A percentile compares a stretch with the other conserved stretches of the same genome.
Conservation (phyloP, 2,797 vertebrate species). For the Serranus cabrilla region DNA sequence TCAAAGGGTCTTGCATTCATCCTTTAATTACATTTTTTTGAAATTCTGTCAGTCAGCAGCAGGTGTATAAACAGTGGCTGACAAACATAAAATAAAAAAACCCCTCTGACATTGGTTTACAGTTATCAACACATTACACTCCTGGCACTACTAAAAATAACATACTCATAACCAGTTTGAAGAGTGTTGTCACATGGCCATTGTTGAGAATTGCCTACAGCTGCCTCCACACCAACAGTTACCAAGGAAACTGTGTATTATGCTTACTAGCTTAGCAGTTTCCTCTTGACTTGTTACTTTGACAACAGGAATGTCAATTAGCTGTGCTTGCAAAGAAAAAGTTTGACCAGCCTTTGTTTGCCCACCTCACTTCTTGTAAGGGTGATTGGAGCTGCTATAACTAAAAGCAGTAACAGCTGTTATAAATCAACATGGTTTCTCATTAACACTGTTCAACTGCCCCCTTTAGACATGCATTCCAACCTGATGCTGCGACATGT, state of each 20-base stretch:
- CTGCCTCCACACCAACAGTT: conserved; percentile 70
- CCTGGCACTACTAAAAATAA: conserved; percentile 6
- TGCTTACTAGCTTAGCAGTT: conserved; percentile 65
- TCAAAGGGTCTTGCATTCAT: background rate
- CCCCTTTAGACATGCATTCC: conserved; percentile 55
- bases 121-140: background rate
- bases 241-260: conserved; percentile 76
- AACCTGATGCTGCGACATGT: conserved; percentile 14
- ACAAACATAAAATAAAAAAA: conserved; percentile 10
- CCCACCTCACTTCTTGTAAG: conserved; percentile 65
- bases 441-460: conserved; percentile 48
- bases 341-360: conserved; percentile 66
- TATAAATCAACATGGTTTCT: conserved; percentile 66
- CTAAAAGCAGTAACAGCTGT: conserved; percentile 51
- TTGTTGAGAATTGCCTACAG: conserved; percentile 53
- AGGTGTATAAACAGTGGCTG: conserved; percentile 13
- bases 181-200: conserved; percentile 49
- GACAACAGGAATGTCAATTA: conserved; percentile 84
- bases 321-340: conserved; percentile 60
- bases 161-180: conserved; percentile 37
- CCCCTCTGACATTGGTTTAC: background rate
- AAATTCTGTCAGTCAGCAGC: background rate
- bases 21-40: background rate
- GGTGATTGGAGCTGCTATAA: conserved; percentile 62
- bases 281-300: conserved; percentile 78